Evolutionary conservation across 2,888 invertebrate genomes (phyloP), one percentile per base, ranked within the genome.

Genomic region (Aleiodes leptofemur): DNA sequence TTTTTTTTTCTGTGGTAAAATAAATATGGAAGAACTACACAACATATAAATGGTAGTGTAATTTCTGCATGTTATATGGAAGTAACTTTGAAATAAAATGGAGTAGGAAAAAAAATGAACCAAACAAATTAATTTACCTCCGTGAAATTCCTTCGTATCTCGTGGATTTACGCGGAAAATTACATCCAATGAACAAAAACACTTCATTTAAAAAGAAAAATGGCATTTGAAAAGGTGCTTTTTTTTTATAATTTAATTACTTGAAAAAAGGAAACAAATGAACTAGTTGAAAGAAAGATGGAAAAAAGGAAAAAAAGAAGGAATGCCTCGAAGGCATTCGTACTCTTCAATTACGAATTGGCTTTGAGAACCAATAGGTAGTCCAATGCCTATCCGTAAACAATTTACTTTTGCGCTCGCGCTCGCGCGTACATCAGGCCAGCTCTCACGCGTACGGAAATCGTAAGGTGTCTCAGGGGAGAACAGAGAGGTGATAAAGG

Each of bases 311-410:
- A 57, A 9, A 34, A 34, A 6, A 29, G 31, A 31, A 31, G 31
- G 31, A 31, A 31, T 31, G 31, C 57, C 57, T 31, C 2, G 0
- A 9, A 43, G 43, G 43, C 43, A 43, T 31, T 57, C 57, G 57
- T 29, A 31, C 57, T 57, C 57, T 57, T 57, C 57, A 57, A 57
- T 57, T 57, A 57, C 29, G 57, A 57, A 57, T 57, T 57, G 29
- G 29, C 57, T 6, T 23, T 13, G 31, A 57, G 14, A 57, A 57
- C 57, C 57, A 57, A 57, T 57, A 57, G 57, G 29, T 31, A 23
- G 57, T 57, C 31, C 7, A 43, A 43, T 57, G 57, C 31, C 57
- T 57, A 57, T 23, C 31, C 31, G 16, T 31, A 57, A 29, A 57
- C 57, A 57, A 57, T 57, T 57, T 57, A 57, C 57, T 57, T 57